Base-by-base conservation (phyloP, 2,888 invertebrate species). In the Adineta ricciae region DNA sequence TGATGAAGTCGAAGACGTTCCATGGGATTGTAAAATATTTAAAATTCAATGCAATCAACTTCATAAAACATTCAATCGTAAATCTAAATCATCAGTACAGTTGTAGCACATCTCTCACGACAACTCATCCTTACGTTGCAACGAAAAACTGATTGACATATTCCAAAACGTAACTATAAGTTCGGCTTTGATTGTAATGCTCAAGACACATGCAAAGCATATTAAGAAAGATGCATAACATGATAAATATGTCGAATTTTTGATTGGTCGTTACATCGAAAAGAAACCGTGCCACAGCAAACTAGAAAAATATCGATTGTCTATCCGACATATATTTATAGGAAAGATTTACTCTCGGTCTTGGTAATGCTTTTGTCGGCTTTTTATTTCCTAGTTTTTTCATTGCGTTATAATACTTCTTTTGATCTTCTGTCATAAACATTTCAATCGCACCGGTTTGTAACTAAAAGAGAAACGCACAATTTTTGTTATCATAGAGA, bases 351-450 rank as follows among this genome's bases (percentile, higher is more conserved):
- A 97, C 97, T 93, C 95, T 95, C 88, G 97, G 97, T 91, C 96
- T 94, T 87, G 97, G 97, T 91, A 96, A 97, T 88, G 97, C 97
- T 93, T 98, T 98, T 91, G 97, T 93, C 86, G 97, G 98, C 91
- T 97, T 96, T 91, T 97, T 97, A 86, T 96, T 96, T 88, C 96
- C 96, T 96, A 98, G 97, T 92, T 97, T 97, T 92, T 98, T 98
- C 97, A 98, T 98, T 87, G 98, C 97, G 91, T 96, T 97, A 92
- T 98, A 98, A 92, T 98, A 98, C 92, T 97, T 98, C 93, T 97
- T 98, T 92, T 98, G 98, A 92, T 98, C 97, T 91, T 97, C 97
- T 89, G 97, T 97, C 97, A 98, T 98, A 93, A 98, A 97, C 96
- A 97, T 96, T 92, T 97, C 97, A 88, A 97, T 93, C 88, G 97